Conservation (phyloP, 1,140 invertebrate genomes). For the Drusus annulatus region DNA sequence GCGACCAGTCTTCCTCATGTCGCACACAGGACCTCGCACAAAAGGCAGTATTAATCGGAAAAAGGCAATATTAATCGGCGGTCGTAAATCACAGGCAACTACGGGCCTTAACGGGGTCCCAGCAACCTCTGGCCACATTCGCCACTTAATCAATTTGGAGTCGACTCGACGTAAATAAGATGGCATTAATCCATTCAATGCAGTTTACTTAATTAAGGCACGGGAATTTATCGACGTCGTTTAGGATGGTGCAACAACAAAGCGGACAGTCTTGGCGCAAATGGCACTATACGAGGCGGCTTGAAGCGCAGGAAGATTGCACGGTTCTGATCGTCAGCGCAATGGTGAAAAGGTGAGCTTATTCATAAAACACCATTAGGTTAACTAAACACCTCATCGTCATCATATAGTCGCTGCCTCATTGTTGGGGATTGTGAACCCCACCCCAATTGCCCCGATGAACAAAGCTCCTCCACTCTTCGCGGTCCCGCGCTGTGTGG, state of each 20-base stretch:
- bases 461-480: too few species aligned
- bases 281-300: too few species aligned
- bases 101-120: not conserved
- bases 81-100: slow-evolving; percentile 15
- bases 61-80: slow-evolving; percentile 24
- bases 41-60: too few species aligned
- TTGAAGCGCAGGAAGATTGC: not conserved
- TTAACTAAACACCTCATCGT: too few species aligned
- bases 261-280: too few species aligned
- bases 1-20: not conserved
- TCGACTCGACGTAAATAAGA: slow-evolving; percentile 7
- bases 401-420: too few species aligned
- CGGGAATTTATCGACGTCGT: slow-evolving; percentile 16
- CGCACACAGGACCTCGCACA: not conserved
- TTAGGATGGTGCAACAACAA: not conserved
- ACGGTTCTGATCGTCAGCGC: not conserved
- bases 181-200: slow-evolving; percentile 20
- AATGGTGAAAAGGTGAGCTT: not conserved
- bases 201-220: slow-evolving; percentile 35
- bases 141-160: slow-evolving; percentile 12
- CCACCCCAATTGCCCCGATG: too few species aligned
- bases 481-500: too few species aligned
- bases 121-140: slow-evolving; percentile 1
- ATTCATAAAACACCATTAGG: too few species aligned
- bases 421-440: too few species aligned